Base-by-base conservation (phyloP, 2,797 vertebrate genomes). In the Melanotaenia parkinsoni region DNA sequence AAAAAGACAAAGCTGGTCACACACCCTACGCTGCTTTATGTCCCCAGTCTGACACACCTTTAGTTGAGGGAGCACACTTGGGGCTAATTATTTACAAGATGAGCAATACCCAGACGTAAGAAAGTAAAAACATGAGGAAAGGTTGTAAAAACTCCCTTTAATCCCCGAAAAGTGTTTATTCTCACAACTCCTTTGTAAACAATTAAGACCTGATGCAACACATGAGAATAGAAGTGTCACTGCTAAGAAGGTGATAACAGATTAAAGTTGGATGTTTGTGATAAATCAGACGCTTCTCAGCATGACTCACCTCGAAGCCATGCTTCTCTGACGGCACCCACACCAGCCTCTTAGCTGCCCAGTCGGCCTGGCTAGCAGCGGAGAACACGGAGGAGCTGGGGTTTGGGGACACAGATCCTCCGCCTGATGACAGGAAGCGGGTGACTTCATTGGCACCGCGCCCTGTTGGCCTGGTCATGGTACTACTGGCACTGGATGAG, bases 291-390 rank as follows among this genome's bases (percentile, higher is more conserved):
- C 20, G 18, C 51, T 68, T 65, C 24, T 58, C 26, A 22, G 10
- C 50, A 70, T 28, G 10, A 63, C 88, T 94, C 80, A 95, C 95
- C 95, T 98, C 97, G 47, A 98, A 98, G 47, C 97, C 97, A 13
- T 97, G 95, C 70, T 96, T 96, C 90, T 97, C 96, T 0, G 97
- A 98, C 0, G 97, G 96, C 81, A 98, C 96, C 97, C 97, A 98
- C 63, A 98, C 96, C 58, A 97, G 94, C 76, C 96, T 94, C 86
- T 96, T 96, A 0, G 96, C 96, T 0, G 97, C 97, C 97, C 97
- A 98, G 84, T 98, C 97, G 10, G 96, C 96, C 83, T 97, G 96
- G 85, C 94, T 95, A 80, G 95, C 91, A 4, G 94, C 92, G 0
- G 95, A 87, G 88, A 95, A 93, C 58, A 54, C 33, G 0, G 78